Evolutionary conservation across 2,888 invertebrate genomes (phyloP).

Genomic region (Harpagoxenus sublaevis): DNA sequence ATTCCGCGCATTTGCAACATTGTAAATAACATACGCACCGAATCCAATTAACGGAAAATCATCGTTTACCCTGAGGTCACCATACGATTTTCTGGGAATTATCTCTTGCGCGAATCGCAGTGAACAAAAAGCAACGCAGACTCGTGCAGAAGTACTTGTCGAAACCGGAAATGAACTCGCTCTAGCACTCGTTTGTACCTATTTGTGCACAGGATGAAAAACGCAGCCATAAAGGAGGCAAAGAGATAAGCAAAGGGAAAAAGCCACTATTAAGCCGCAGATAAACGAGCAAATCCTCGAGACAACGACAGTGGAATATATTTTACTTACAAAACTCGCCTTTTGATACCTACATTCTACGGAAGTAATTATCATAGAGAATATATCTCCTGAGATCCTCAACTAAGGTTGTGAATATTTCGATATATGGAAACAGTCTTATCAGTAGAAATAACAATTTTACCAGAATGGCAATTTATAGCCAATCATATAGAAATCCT

Average conservation of each 20-base stretch:
- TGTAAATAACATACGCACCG: neutral
- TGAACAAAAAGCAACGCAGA: neutral
- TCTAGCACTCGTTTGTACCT: constrained; percentile 11
- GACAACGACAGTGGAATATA: neutral
- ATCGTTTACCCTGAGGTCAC: neutral
- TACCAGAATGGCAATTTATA: no score
- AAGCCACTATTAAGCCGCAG: neutral
- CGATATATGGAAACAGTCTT: no score
- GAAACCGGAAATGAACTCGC: constrained; percentile 23
- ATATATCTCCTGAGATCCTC: neutral
- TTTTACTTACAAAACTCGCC: neutral
- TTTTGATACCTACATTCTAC: neutral
- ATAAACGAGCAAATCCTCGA: neutral
- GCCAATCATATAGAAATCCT: no score
- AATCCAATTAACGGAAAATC: neutral
- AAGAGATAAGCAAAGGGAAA: constrained; percentile 21
- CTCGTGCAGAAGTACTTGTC: constrained; percentile 7
- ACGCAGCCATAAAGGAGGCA: neutral
- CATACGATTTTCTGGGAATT: constrained; percentile 5
- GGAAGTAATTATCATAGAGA: constrained; percentile 23
- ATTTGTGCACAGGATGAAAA: constrained; percentile 3
- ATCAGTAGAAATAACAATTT: no score
- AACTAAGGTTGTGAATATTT: neutral
- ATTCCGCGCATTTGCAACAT: neutral
- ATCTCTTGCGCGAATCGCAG: neutral